These are phyloP conservation scores for Hesperia comma DNA, from an alignment of 2,888 invertebrate species.

Conservation along the genomic window DNA sequence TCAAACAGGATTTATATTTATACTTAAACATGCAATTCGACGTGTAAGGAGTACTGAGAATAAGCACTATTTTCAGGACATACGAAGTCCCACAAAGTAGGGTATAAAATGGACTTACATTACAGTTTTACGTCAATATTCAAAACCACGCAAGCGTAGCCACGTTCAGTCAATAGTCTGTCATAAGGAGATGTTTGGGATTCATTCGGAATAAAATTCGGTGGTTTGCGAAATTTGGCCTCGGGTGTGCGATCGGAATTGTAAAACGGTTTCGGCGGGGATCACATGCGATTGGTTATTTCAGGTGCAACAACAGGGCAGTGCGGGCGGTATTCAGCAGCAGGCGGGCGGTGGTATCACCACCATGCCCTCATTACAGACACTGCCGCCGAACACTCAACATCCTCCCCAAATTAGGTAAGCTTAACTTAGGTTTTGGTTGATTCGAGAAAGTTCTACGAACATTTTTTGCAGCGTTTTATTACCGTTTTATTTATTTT, in stretches of 20 bases:
- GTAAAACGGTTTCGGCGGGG: constrained; percentile 13
- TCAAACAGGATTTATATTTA: too few relatives aligned
- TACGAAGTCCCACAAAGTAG: too few relatives aligned
- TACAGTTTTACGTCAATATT: too few relatives aligned
- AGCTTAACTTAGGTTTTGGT: background rate
- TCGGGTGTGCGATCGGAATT: constrained; percentile 25
- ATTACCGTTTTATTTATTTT: too few relatives aligned
- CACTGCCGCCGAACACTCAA: constrained; percentile 82
- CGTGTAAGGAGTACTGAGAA: too few relatives aligned
- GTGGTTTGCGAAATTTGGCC: constrained; percentile 9
- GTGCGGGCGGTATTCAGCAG: constrained; percentile 63
- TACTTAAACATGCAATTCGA: too few relatives aligned
- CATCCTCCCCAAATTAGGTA: constrained; percentile 85
- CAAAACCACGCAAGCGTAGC: too few relatives aligned
- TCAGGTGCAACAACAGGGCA: constrained; percentile 66
- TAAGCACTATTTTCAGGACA: too few relatives aligned
- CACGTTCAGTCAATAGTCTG: constrained; percentile 15
- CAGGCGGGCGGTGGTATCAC: constrained; percentile 85
- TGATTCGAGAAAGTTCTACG: too few relatives aligned
- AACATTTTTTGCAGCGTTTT: too few relatives aligned
- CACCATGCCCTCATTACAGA: constrained; percentile 90
- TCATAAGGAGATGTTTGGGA: too few relatives aligned
- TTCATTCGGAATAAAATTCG: background rate
- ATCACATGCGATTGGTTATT: background rate
- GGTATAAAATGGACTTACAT: too few relatives aligned